Conservation (phyloP, 2,113 vertebrate species). For the Emberiza fucata region DNA sequence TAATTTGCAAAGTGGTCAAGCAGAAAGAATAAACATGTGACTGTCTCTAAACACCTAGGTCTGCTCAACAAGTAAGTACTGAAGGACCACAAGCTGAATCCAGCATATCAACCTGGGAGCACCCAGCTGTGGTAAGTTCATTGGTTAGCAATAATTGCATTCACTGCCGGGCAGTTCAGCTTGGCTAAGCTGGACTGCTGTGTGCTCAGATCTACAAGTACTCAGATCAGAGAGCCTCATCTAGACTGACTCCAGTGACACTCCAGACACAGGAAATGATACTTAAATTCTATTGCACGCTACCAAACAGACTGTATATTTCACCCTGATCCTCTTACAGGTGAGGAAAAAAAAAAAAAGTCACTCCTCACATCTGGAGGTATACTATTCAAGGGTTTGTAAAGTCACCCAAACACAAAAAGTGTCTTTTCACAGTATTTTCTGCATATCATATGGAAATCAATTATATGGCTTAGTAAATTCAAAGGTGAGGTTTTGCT, state of each 20-base stretch:
- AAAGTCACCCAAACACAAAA: neutral
- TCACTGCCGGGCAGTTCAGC: neutral
- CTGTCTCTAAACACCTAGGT: neutral
- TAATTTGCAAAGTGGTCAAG: neutral
- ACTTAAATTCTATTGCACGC: neutral
- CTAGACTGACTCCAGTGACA: neutral
- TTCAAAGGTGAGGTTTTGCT: neutral
- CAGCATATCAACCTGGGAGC: neutral
- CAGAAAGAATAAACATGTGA: neutral
- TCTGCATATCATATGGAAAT: neutral
- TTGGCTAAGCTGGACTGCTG: neutral
- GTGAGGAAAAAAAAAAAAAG: neutral
- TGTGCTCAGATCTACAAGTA: neutral
- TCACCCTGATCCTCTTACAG: neutral
- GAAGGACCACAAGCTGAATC: neutral
- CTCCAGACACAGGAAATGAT: neutral
- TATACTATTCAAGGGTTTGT: neutral
- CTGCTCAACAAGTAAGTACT: neutral
- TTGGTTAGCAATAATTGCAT: neutral
- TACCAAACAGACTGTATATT: neutral
- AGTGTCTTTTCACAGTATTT: neutral
- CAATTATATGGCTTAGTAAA: conserved; percentile 6
- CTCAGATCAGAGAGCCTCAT: neutral
- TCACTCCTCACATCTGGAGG: neutral
- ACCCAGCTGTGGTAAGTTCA: neutral